These are phyloP conservation scores for Atherinomorus stipes DNA, from an alignment of 2,113 vertebrate species.

Conservation along the genomic window DNA sequence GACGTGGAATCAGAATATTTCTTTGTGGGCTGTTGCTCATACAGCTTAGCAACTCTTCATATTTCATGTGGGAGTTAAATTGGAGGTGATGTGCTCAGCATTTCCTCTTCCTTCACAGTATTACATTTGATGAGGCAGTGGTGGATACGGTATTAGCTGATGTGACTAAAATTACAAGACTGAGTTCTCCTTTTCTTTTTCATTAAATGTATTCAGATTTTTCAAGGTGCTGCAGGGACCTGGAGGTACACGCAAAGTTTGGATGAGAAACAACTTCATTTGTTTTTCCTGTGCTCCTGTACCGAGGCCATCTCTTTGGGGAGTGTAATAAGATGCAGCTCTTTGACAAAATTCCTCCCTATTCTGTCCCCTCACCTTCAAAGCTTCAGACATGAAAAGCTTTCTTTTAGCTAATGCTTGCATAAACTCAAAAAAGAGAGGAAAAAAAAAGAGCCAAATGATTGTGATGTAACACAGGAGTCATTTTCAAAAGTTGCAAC, in stretches of 20 bases:
- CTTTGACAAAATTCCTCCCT: slow-evolving; percentile 44
- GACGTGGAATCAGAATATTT: slow-evolving; percentile 10
- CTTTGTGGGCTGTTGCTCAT: slow-evolving; percentile 38
- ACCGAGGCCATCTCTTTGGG: slow-evolving; percentile 55
- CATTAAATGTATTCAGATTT: slow-evolving; percentile 77
- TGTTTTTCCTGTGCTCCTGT: slow-evolving; percentile 61
- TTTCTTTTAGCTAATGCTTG: slow-evolving; percentile 13
- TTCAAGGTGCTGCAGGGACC: slow-evolving; percentile 71
- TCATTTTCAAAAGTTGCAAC: slow-evolving; percentile 1
- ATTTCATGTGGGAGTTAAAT: slow-evolving; percentile 63
- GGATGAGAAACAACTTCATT: slow-evolving; percentile 65
- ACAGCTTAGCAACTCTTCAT: slow-evolving; percentile 40
- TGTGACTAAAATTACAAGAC: slow-evolving; percentile 71
- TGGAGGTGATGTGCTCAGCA: slow-evolving; percentile 66
- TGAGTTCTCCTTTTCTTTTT: slow-evolving; percentile 59
- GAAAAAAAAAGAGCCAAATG: slow-evolving; percentile 9
- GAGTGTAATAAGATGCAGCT: slow-evolving; percentile 54
- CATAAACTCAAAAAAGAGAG: background rate
- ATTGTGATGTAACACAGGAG: slow-evolving; percentile 10
- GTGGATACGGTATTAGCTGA: slow-evolving; percentile 61
- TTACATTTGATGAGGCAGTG: slow-evolving; percentile 68
- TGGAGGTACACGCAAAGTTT: slow-evolving; percentile 79
- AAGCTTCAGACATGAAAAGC: slow-evolving; percentile 14
- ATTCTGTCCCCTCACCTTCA: slow-evolving; percentile 29
- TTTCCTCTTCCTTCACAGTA: slow-evolving; percentile 65